Evolutionary conservation across 2,797 vertebrate species (phyloP).

Genomic region (Girardinus metallicus): DNA sequence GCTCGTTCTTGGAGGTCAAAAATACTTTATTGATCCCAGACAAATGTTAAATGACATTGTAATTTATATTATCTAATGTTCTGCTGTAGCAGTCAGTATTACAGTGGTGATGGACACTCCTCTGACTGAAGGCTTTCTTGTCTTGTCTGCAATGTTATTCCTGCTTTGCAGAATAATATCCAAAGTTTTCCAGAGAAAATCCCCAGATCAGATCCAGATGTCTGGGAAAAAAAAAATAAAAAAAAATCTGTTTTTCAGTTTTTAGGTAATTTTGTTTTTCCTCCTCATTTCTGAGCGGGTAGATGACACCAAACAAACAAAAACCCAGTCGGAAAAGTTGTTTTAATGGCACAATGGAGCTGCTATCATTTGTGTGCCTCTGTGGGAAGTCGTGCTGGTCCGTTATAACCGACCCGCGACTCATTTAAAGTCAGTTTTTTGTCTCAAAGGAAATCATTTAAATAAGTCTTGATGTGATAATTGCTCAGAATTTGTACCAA

Average conservation of each 20-base stretch:
- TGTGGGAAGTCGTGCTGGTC: not conserved
- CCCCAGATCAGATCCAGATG: not conserved
- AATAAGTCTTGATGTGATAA: slow-evolving; percentile 21
- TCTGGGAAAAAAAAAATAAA: not conserved
- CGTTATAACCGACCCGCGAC: not conserved
- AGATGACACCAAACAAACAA: not conserved
- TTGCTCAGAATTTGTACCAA: slow-evolving; percentile 52
- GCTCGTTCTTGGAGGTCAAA: not conserved
- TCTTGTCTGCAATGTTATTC: not conserved
- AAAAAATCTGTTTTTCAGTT: not conserved
- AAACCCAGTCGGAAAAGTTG: not conserved
- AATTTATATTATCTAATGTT: not conserved
- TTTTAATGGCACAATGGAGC: not conserved
- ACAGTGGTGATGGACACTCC: not conserved
- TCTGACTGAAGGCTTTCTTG: not conserved
- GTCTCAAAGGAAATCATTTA: slow-evolving; percentile 12
- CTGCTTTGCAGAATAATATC: not conserved
- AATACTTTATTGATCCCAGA: not conserved
- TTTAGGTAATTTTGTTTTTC: not conserved
- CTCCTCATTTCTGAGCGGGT: not conserved
- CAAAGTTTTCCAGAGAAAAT: not conserved
- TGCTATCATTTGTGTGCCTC: not conserved
- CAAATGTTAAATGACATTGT: not conserved
- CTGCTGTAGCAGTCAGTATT: not conserved
- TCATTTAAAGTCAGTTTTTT: not conserved